phyloP scores from a whole-genome alignment of 2,797 vertebrate genomes.

The Mormyrops boulengeri region DNA sequence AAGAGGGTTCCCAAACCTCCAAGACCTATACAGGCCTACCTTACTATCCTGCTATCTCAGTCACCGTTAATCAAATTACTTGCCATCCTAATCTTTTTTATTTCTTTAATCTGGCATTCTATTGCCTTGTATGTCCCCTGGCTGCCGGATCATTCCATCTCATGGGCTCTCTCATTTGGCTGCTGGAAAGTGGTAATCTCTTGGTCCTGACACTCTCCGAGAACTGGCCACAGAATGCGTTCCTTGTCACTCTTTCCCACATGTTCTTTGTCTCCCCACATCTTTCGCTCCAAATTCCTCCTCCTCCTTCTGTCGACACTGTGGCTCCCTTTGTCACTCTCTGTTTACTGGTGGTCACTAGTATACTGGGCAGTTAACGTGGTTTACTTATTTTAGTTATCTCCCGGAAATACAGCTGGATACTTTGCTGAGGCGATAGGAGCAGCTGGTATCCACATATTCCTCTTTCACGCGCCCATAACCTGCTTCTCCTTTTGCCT shows the following conservation, averaged over 20 bases:
- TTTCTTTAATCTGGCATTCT: not conserved
- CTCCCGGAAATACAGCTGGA: not conserved
- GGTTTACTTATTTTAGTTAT: not conserved
- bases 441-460: not conserved
- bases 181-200: not conserved
- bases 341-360: slow-evolving; percentile 15
- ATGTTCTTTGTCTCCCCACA: slow-evolving; percentile 1
- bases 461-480: not conserved
- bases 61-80: not conserved
- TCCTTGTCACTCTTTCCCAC: not conserved
- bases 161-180: not conserved
- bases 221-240: not conserved
- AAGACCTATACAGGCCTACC: not conserved
- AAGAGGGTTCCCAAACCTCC: not conserved
- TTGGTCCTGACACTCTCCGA: no score
- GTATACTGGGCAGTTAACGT: slow-evolving; percentile 24
- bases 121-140: not conserved
- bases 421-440: not conserved
- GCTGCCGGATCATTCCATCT: not conserved
- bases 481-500: not conserved
- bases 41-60: not conserved
- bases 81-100: not conserved
- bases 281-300: slow-evolving; percentile 2
- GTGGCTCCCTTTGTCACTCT: slow-evolving; percentile 4
- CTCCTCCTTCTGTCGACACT: slow-evolving; percentile 5